Percentiles rank a stretch among this genome's conserved stretches.
Conservation (phyloP, 1,140 invertebrate species). For the Brachionus rotundiformis region DNA sequence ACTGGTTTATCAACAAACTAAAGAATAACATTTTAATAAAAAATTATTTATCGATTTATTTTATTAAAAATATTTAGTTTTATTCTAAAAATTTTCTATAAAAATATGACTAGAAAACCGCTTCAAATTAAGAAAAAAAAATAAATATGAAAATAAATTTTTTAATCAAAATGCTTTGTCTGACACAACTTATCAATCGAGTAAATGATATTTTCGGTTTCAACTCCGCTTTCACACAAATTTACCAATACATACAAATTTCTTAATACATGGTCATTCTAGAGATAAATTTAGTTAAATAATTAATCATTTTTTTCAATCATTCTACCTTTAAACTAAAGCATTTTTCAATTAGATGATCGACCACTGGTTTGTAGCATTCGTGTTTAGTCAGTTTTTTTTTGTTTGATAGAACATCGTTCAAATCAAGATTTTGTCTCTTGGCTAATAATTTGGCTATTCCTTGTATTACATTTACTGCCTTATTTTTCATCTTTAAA, state of each 20-base stretch:
- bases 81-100: background rate
- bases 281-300: constrained; percentile 50
- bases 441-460: constrained; percentile 55
- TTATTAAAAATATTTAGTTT: background rate
- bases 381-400: constrained; percentile 55
- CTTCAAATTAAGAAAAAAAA: background rate
- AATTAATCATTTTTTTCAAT: background rate
- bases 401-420: constrained; percentile 53
- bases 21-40: background rate
- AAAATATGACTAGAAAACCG: constrained; percentile 7
- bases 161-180: constrained; percentile 14
- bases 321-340: constrained; percentile 56
- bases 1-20: too few relatives aligned
- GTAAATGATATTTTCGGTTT: background rate
- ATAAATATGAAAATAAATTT: background rate
- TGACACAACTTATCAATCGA: constrained; percentile 12
- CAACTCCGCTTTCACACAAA: constrained; percentile 62
- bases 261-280: constrained; percentile 64
- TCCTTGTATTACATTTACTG: constrained; percentile 54
- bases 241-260: constrained; percentile 65
- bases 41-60: background rate
- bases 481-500: constrained; percentile 55
- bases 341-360: constrained; percentile 56
- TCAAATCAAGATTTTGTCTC: constrained; percentile 52
- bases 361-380: constrained; percentile 58